These are phyloP conservation scores for Oriolus oriolus DNA, from an alignment of 2,113 vertebrate species.

Conservation along the genomic window DNA sequence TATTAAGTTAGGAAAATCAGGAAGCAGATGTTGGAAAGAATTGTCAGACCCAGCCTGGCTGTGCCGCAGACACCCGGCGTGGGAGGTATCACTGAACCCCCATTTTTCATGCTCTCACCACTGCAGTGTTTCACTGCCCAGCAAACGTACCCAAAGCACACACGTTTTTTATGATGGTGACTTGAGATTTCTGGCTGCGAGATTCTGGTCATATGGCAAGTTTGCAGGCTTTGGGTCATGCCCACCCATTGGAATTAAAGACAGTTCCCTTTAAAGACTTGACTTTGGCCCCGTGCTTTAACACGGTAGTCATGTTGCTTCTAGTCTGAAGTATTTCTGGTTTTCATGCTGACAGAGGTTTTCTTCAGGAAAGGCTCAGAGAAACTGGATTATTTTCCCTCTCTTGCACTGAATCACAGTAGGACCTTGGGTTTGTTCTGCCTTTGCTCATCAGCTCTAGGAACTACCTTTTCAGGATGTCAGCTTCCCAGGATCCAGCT, in stretches of 20 bases:
- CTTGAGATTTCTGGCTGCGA: not conserved
- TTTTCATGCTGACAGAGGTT: not conserved
- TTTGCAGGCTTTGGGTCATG: not conserved
- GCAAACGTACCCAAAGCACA: not conserved
- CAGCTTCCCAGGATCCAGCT: not conserved
- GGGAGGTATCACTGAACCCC: not conserved
- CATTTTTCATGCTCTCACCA: not conserved
- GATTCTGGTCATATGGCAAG: not conserved
- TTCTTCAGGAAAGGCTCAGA: not conserved
- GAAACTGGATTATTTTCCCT: not conserved
- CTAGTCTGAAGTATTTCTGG: not conserved
- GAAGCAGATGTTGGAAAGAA: not conserved
- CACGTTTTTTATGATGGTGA: fast-evolving
- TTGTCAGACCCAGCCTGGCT: not conserved
- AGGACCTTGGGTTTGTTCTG: not conserved
- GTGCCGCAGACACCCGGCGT: not conserved
- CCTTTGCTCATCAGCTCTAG: not conserved
- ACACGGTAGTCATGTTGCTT: not conserved
- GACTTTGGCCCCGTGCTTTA: not conserved
- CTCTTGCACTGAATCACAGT: not conserved
- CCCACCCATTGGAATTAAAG: not conserved
- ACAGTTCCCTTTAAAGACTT: not conserved
- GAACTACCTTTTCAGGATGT: not conserved
- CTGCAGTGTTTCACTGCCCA: not conserved
- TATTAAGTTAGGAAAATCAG: not conserved